Base-by-base conservation (phyloP, 2,888 invertebrate genomes). In the Uropetala carovei region DNA sequence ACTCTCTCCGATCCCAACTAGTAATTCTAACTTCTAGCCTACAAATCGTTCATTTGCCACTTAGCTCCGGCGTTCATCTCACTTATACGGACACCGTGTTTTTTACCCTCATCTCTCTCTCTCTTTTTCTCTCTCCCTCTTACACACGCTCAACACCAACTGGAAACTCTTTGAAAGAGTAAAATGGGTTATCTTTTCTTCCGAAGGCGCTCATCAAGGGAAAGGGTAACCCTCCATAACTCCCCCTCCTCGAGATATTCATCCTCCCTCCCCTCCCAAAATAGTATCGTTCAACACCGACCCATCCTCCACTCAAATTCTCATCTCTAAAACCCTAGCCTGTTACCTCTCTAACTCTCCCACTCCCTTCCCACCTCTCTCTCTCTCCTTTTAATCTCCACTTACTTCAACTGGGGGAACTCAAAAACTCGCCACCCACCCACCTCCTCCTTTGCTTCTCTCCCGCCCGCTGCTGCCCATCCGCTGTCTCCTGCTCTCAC, bases 181-280 rank as follows among this genome's bases (percentile, higher is more conserved):
- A 75, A 75, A 43, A 75, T 27, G 75, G n/a, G 75, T 75, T 75
- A 75, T 75, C 75, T 27, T 75, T 75, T 75, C 75, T 75, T n/a
- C 75, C 64, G 64, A 64, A 64, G 64, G 16, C 75, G 75, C 75
- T 75, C 75, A 75, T 75, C 75, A 75, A 22, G 75, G 64, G 64
- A n/a, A 64, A 64, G 64, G 5, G 43, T 43, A 43, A 43, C 43
- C 43, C 1, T 43, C 43, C 43, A 64, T 9, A 16, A n/a, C 27
- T 13, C 22, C 16, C 75, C n/a, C 75, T 22, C 18, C 60, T 18
- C 14, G 7, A 18, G 60, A 18, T 60, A 60, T 43, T 5, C 43
- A 43, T 43, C 5, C 43, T 43, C 60, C n/a, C 75, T 75, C 75
- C 75, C 75, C 27, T 75, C 16, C 75, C 27, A n/a, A 75, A 75